phyloP scores from a whole-genome alignment of 2,113 vertebrate genomes.

The Lepus americanus region DNA sequence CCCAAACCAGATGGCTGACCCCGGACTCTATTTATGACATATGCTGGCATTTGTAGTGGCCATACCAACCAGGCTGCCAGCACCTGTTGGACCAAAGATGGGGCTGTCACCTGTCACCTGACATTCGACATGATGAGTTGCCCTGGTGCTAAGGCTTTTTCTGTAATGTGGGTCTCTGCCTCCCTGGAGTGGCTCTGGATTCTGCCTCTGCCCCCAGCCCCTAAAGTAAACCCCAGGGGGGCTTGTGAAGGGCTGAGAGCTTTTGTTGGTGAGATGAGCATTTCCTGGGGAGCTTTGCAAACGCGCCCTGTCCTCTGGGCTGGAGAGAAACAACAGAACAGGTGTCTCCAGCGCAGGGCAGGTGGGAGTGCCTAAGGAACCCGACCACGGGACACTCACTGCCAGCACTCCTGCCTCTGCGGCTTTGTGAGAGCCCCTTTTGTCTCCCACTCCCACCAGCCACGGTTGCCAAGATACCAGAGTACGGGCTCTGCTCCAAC shows the following conservation, averaged over 20 bases:
- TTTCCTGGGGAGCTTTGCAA: background rate
- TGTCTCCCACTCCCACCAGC: background rate
- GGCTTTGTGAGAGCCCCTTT: background rate
- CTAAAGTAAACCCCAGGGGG: background rate
- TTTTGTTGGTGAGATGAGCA: background rate
- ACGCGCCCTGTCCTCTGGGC: background rate
- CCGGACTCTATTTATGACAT: background rate
- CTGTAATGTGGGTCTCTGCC: background rate
- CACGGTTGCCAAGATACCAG: background rate
- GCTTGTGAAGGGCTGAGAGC: background rate
- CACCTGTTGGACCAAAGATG: conserved; percentile 47
- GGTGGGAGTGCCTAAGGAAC: background rate
- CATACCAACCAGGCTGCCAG: background rate
- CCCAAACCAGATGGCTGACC: conserved; percentile 38
- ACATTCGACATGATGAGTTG: background rate
- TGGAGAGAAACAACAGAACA: background rate
- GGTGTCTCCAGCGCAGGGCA: background rate
- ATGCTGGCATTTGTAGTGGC: background rate
- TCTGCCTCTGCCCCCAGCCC: background rate
- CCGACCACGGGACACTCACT: background rate
- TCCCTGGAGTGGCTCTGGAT: background rate
- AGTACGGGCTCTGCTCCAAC: background rate
- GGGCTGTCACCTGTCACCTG: background rate
- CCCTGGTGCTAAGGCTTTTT: background rate
- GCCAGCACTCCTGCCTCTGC: background rate